Evolutionary conservation across 2,113 vertebrate genomes (phyloP), one percentile per base, ranked within the genome.

Genomic region (Phasianus colchicus): DNA sequence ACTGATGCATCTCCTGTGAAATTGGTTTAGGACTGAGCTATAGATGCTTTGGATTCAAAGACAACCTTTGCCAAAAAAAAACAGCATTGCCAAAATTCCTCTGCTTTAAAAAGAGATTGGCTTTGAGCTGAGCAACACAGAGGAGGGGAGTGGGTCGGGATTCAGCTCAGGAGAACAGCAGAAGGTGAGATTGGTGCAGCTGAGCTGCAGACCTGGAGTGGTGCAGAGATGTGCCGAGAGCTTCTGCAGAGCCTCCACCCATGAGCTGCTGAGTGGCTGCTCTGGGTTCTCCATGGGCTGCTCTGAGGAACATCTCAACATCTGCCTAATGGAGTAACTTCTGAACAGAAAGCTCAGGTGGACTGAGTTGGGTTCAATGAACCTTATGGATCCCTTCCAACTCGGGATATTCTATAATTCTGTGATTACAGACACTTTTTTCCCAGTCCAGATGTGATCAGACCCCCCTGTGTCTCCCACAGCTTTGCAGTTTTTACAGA

Each of bases 271-370:
- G 21, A 36, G 64, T 3, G 7, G 9, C 48, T 73, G 25, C 66
- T 67, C 32, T 0, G 0, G 7, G 5, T 24, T 74, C 43, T 58
- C 65, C 13, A 5, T 5, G 16, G 22, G 9, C 32, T 22, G 52
- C 45, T 22, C 36, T 1, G 0, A 42, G 18, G 9, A 61, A 32
- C 34, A 10, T 14, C 64, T 50, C 20, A 40, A 27, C 45, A 6
- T 50, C 34, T 45, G 24, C 25, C 38, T 8, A 8, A 1, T 25
- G 22, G 13, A 34, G 27, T n/a, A 34, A 75, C 45, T 40, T 63
- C 50, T 12, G 27, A 45, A n/a, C 9, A 55, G 19, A n/a, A 47
- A 60, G 73, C 76, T 80, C 63, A 2, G 21, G 45, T 22, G 29
- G 5, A 19, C 52, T 16, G 27, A 54, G 15, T 54, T 15, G 15